A percentile compares a stretch with the other conserved stretches of the same genome.
phyloP scores from a whole-genome alignment of 2,888 invertebrate genomes.

The Brassicogethes aeneus region DNA sequence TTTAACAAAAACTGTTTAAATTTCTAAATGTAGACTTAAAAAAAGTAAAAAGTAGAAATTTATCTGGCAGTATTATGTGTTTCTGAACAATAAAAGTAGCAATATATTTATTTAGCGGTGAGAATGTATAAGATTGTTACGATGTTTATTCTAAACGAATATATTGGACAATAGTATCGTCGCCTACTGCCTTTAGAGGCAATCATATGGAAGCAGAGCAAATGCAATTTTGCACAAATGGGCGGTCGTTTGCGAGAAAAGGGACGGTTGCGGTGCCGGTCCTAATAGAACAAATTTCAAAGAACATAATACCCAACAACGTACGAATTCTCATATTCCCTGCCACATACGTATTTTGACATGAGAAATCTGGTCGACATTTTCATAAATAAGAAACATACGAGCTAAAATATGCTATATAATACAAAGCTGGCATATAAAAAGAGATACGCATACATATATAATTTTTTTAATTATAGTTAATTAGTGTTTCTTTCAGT shows the following conservation, averaged over 20 bases:
- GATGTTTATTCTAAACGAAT: background rate
- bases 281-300: slow-evolving; percentile 6
- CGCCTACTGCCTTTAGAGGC: slow-evolving; percentile 15
- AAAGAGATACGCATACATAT: no score
- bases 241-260: slow-evolving; percentile 18
- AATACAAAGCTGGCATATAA: no score
- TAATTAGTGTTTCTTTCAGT: no score
- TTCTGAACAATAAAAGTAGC: no score
- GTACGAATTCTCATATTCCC: background rate
- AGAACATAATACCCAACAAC: slow-evolving; percentile 1
- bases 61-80: no score
- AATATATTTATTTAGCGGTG: no score
- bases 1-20: no score
- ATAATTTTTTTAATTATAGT: no score
- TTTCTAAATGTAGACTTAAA: no score
- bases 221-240: slow-evolving; percentile 18
- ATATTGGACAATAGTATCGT: slow-evolving; percentile 3
- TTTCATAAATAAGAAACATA: background rate
- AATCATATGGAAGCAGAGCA: slow-evolving; percentile 20
- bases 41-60: no score
- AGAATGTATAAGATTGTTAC: no score
- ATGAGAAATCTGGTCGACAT: background rate
- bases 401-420: no score
- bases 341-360: background rate
- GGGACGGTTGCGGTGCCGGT: background rate